phyloP scores from a whole-genome alignment of 1,140 invertebrate species.

The Melitaea cinxia region DNA sequence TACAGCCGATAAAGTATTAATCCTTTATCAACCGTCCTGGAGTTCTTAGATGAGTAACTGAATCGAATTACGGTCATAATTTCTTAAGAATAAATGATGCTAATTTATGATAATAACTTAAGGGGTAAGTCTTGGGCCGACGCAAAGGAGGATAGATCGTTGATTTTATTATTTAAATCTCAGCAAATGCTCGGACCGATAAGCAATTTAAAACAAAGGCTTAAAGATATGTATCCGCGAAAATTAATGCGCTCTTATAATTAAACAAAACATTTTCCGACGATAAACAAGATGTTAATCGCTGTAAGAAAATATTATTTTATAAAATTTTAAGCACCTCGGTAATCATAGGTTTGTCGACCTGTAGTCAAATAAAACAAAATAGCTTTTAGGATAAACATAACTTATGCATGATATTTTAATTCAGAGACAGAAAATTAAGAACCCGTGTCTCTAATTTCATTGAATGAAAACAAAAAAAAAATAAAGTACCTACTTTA shows the following conservation, averaged over 20 bases:
- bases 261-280: background rate
- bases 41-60: conserved; percentile 46
- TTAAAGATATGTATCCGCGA: conserved; percentile 9
- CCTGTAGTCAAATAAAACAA: too few relatives aligned
- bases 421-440: too few relatives aligned
- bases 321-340: too few relatives aligned
- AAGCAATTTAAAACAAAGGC: conserved; percentile 29
- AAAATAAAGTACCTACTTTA: too few relatives aligned
- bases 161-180: conserved; percentile 35
- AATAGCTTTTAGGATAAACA: too few relatives aligned
- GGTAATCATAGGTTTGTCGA: too few relatives aligned
- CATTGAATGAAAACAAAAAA: too few relatives aligned
- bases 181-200: conserved; percentile 14
- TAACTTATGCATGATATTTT: too few relatives aligned
- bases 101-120: conserved; percentile 62
- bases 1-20: too few relatives aligned
- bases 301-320: too few relatives aligned
- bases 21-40: conserved; percentile 9
- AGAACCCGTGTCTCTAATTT: too few relatives aligned
- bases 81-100: conserved; percentile 61
- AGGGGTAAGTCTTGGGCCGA: conserved; percentile 13
- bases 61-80: conserved; percentile 60
- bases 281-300: too few relatives aligned
- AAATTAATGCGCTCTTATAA: background rate
- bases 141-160: conserved; percentile 20